Percentiles rank a stretch among this genome's conserved stretches.
phyloP scores from a whole-genome alignment of 2,888 invertebrate species.

The Carpatolechia fugitivella region DNA sequence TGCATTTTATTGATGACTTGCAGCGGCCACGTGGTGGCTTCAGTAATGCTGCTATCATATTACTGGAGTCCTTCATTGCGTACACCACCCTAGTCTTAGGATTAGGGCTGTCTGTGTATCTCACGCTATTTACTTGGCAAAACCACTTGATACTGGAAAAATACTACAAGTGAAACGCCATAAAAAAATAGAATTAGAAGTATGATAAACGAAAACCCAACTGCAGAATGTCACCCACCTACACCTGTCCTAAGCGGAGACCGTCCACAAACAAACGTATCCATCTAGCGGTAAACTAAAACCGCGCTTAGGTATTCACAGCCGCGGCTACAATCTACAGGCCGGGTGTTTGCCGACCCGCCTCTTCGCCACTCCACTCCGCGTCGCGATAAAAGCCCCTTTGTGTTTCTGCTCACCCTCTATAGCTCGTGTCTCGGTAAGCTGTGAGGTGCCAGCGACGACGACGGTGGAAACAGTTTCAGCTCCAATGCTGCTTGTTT shows the following conservation, averaged over 20 bases:
- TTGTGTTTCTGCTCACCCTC: conserved; percentile 47
- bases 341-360: conserved; percentile 1
- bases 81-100: no score
- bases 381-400: conserved; percentile 66
- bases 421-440: conserved; percentile 30
- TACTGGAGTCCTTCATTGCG: no score
- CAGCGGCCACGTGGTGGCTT: no score
- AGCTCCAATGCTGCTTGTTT: neutral
- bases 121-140: no score
- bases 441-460: conserved; percentile 32
- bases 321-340: neutral
- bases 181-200: no score
- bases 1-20: no score
- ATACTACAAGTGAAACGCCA: no score
- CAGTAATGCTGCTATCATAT: no score
- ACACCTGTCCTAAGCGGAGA: neutral
- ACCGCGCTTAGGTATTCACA: conserved; percentile 8
- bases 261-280: conserved; percentile 2
- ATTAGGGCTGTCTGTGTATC: no score
- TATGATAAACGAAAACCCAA: no score
- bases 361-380: conserved; percentile 9
- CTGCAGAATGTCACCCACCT: neutral
- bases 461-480: neutral
- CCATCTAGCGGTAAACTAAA: conserved; percentile 1
- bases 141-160: no score